Percentiles rank a stretch among this genome's conserved stretches.
phyloP scores from a whole-genome alignment of 2,888 invertebrate genomes.

The Leucozona laternaria region DNA sequence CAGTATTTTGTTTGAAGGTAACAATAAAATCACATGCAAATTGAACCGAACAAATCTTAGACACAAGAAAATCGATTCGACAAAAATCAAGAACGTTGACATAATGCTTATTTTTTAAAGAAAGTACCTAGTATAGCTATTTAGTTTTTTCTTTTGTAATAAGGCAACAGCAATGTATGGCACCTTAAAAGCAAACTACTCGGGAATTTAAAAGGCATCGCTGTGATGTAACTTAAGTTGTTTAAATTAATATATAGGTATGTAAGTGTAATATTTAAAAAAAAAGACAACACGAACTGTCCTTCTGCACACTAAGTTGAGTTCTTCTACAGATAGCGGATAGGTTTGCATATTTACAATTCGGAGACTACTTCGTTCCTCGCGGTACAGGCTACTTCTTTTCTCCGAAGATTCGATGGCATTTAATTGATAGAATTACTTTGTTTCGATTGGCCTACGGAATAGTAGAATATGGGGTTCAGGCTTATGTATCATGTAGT shows the following conservation, averaged over 20 bases:
- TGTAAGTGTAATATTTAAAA: neutral
- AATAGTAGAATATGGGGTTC: constrained; percentile 97
- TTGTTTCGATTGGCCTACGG: constrained; percentile 86
- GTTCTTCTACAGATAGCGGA: neutral
- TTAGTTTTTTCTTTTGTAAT: neutral
- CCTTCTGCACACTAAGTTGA: neutral
- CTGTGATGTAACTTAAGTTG: neutral
- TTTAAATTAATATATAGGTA: constrained; percentile 1
- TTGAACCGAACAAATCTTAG: constrained; percentile 16
- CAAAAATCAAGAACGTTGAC: constrained; percentile 33
- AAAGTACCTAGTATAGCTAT: neutral
- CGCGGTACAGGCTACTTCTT: neutral
- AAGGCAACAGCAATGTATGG: constrained; percentile 12
- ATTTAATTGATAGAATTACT: constrained; percentile 24
- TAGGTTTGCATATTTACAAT: constrained; percentile 37
- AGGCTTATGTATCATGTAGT: constrained; percentile 98
- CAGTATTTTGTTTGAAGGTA: constrained; percentile 62
- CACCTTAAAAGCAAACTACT: constrained; percentile 14
- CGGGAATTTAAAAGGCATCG: neutral
- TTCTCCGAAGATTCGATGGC: constrained; percentile 21
- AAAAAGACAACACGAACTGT: neutral
- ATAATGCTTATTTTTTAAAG: constrained; percentile 28
- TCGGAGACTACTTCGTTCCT: constrained; percentile 9
- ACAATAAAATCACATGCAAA: constrained; percentile 70
- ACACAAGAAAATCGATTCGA: constrained; percentile 33